These are phyloP conservation scores for Scomberomorus guttatus DNA, from an alignment of 2,797 vertebrate species.

Conservation along the genomic window DNA sequence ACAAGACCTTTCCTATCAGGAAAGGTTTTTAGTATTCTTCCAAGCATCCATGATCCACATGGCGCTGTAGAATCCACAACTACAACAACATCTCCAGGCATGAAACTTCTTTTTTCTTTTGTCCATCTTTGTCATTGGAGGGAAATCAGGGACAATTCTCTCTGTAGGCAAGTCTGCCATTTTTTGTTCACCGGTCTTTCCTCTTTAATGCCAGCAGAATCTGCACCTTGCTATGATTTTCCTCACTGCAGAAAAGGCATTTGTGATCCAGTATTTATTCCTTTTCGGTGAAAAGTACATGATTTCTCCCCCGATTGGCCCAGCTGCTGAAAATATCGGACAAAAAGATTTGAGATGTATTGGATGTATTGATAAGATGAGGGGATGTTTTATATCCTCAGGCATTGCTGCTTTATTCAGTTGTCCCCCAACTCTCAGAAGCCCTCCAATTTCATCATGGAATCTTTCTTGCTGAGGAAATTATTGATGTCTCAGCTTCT, in stretches of 20 bases:
- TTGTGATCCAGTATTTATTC: slow-evolving; percentile 11
- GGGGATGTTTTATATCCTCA: slow-evolving; percentile 14
- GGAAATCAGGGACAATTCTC: slow-evolving; percentile 1
- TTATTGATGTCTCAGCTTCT: too few relatives aligned
- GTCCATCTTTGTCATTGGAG: too few relatives aligned
- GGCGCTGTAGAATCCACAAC: too few relatives aligned
- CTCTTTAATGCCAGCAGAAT: not conserved
- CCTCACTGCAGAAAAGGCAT: not conserved
- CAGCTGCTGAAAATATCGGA: slow-evolving; percentile 8
- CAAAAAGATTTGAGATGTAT: not conserved
- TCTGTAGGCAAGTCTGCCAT: slow-evolving; percentile 37
- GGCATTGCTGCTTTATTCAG: slow-evolving; percentile 6
- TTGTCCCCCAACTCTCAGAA: slow-evolving; percentile 29
- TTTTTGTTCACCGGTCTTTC: not conserved
- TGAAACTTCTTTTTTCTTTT: too few relatives aligned
- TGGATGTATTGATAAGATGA: not conserved
- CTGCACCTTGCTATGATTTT: slow-evolving; percentile 18
- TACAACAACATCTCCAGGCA: too few relatives aligned
- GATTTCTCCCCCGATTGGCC: slow-evolving; percentile 26
- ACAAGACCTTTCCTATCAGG: too few relatives aligned
- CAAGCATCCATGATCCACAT: too few relatives aligned
- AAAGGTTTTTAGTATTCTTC: too few relatives aligned
- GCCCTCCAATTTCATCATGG: not conserved
- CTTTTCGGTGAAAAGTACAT: slow-evolving; percentile 1
- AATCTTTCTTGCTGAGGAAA: too few relatives aligned